Evolutionary conservation across 2,113 vertebrate species (phyloP), one percentile per base, ranked within the genome.

Genomic region (Herpetotheres cachinnans): DNA sequence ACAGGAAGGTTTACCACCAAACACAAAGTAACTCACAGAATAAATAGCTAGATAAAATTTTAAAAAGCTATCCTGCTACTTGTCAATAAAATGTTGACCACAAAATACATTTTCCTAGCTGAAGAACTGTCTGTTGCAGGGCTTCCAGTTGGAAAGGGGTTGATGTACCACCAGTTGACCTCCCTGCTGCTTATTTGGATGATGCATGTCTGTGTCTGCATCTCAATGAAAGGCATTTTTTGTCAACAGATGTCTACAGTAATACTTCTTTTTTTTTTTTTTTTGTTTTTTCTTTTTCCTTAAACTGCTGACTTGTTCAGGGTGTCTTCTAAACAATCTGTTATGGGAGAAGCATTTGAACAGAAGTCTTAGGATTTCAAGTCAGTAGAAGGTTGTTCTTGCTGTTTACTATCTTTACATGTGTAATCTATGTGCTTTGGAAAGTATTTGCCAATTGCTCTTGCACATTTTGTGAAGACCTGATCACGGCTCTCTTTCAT

Each of bases 101-200:
- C 61, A 82, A 79, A 83, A 61, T 78, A 74, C 0, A 20, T 93
- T 94, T 85, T 89, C 82, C 65, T 91, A 52, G 79, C 65, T 92
- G 25, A 81, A 97, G 83, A 89, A 20, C 63, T 89, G 82, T 77
- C 29, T 74, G 36, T 91, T 84, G 26, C 59, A 67, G 65, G 61
- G 44, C 80, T 93, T 90, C n/a, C 56, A 63, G 30, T 63, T 91
- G 62, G 34, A 89, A 93, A 71, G 82, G 44, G 38, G 36, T 85
- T 89, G 73, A 52, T 74, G 58, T 85, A 79, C 56, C 78, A 94
- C 65, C 61, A 85, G 52, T 72, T 93, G 78, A 76, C 86, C 52
- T 91, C 40, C 44, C 66, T 89, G 84, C 65, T 93, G 44, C 70
- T 95, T 91, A 16, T 76, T 93, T 91, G 70, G 73, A 49, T 96